Evolutionary conservation across 64 coral and sea anemone species (phyloP), one percentile per base, ranked within the genome.

Genomic region (Catalaphyllia jardinei): DNA sequence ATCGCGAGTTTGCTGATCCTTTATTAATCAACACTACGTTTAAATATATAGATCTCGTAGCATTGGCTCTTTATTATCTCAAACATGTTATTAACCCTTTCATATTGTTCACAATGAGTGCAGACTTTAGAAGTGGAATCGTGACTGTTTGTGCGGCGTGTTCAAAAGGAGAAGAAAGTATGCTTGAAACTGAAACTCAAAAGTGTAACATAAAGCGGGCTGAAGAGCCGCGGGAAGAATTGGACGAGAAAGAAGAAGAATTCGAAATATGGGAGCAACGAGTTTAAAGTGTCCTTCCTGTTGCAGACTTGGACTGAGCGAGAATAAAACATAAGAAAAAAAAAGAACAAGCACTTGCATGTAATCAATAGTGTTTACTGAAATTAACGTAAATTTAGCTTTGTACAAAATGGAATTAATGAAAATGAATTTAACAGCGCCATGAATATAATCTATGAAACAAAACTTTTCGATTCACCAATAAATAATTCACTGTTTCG

Each of bases 11-110:
- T 31, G 76, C 88, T 1, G 65, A 90, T 19, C 46, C 71, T 20
- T 30, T 62, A 13, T 74, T 31, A 2, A 29, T 52, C 38, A 51
- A 50, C 31, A 31, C 33, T 1, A 46, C 75, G 1, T 92, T 92
- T 86, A 29, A 62, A 9, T 92, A 79, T 35, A 60, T 80, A 7
- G 74, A 92, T n/a, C 35, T 92, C 24, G n/a, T 86, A 31, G 76
- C 90, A n/a, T 71, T 92, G 62, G 57, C 85, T 1, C 75, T 92
- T 0, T 92, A 83, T 38, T 92, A 92, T 46, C 24, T 92, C 29
- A 92, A 92, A 71, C 90, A 92, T 31, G 72, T 87, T 30, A 92
- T 92, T 12, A 92, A 92, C 19, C 90, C 90, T 29, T 67, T 92
- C 4, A 87, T 92, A 27, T 62, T 92, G 16, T 92, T 57, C 29